Evolutionary conservation across 2,797 vertebrate genomes (phyloP).

Genomic region (Synaphobranchus kaupii): DNA sequence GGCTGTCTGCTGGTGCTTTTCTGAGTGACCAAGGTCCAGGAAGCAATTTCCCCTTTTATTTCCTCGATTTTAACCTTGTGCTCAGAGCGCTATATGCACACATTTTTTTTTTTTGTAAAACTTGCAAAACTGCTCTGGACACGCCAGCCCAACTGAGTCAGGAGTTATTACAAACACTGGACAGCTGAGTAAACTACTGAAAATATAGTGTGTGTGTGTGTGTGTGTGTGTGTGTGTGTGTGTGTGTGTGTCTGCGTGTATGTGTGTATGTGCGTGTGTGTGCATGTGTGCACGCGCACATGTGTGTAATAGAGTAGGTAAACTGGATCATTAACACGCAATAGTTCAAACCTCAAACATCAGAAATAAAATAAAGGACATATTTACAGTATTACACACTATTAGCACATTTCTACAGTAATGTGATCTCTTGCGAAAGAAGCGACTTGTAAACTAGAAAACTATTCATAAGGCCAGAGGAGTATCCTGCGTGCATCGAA

Average conservation of each 20-base stretch:
- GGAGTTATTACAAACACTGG: not conserved
- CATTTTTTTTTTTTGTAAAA: not conserved
- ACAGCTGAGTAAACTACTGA: not conserved
- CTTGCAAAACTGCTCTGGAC: constrained; percentile 11
- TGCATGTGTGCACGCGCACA: not conserved
- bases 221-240: not conserved
- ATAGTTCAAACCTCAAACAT: not conserved
- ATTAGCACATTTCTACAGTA: not conserved
- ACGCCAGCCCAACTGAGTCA: constrained; percentile 2
- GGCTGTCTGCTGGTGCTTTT: not conserved
- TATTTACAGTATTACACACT: not conserved
- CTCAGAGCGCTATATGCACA: not conserved
- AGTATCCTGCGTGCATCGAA: not conserved
- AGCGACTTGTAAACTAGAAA: not conserved
- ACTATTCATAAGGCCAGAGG: not conserved
- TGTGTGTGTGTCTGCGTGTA: not conserved
- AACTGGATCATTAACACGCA: not conserved
- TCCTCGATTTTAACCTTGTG: not conserved
- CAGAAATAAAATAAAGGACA: not conserved
- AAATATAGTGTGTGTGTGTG: not conserved
- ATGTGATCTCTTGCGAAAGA: not conserved
- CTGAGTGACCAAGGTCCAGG: not conserved
- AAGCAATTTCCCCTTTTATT: not conserved
- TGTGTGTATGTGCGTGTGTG: not conserved
- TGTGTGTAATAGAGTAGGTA: not conserved